These are phyloP conservation scores for Entelurus aequoreus DNA, from an alignment of 2,113 vertebrate genomes.

Conservation along the genomic window DNA sequence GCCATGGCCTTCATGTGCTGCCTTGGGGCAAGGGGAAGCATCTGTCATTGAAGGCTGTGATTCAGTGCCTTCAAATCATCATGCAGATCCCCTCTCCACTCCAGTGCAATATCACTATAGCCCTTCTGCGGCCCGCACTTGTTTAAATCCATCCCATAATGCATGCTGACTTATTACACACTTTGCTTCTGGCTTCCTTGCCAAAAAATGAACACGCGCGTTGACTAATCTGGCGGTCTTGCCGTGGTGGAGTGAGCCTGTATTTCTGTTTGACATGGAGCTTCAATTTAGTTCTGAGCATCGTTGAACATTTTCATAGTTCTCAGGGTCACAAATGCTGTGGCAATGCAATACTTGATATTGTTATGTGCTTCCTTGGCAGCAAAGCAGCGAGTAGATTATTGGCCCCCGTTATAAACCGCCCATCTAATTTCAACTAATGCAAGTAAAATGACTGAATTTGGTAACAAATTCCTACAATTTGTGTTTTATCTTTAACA, in stretches of 20 bases:
- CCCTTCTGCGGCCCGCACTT: slow-evolving; percentile 29
- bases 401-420: neutral
- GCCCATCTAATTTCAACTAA: too few relatives aligned
- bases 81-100: neutral
- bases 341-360: neutral
- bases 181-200: slow-evolving; percentile 23
- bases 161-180: slow-evolving; percentile 29
- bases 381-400: neutral
- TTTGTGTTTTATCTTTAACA: too few relatives aligned
- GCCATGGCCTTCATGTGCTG: neutral
- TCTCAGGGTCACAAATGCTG: neutral
- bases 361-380: neutral
- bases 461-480: too few relatives aligned
- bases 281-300: neutral
- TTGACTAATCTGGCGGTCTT: slow-evolving; percentile 9
- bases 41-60: slow-evolving; percentile 25
- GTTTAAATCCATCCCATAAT: slow-evolving; percentile 48
- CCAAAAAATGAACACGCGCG: slow-evolving; percentile 28
- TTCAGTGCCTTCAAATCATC: slow-evolving; percentile 24
- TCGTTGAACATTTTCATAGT: neutral
- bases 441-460: too few relatives aligned
- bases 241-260: neutral
- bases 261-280: neutral
- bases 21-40: slow-evolving; percentile 26
- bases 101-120: slow-evolving; percentile 42